Evolutionary conservation across 2,113 vertebrate genomes (phyloP), one percentile per base, ranked within the genome.

Genomic region (Illadopsis cleaveri): DNA sequence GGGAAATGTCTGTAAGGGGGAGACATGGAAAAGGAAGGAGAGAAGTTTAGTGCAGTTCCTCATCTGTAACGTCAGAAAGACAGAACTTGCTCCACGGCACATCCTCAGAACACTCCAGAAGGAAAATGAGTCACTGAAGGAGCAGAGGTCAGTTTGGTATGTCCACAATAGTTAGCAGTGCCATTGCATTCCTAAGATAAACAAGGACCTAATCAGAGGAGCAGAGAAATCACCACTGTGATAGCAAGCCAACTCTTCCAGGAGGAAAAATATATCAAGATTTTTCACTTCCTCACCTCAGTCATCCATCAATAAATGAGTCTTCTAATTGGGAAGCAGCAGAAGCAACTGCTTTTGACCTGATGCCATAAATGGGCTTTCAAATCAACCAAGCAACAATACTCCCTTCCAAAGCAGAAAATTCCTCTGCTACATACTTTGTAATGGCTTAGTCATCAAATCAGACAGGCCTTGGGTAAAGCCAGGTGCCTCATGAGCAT

Each of bases 331-430:
- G 91, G 53, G 37, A 95, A 92, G 77, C 45, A 82, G 86, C 30
- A 91, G 60, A 94, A 94, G 51, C 50, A 90, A 51, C 82, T 80
- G 81, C 70, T 53, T 92, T 82, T 93, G 89, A 94, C 91, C 57
- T 16, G 37, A 48, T 86, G 83, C 61, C 89, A 94, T 78, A 78
- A 91, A 84, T 37, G 24, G 24, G 72, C 64, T 94, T 95, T 94
- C 93, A 81, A 89, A 86, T 94, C 93, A 94, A 84, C 47, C 25
- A 37, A 78, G 37, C 24, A 75, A 84, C 60, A 75, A 64, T 12
- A 92, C 69, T 79, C 47, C 53, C 40, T 84, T 83, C 91, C 95
- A 94, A 86, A 86, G 76, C 72, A 94, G 64, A 81, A 82, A 44
- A 76, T 31, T 61, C 57, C 66, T 93, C 71, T 91, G 42, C 45